Evolutionary conservation across 2,888 invertebrate genomes (phyloP), one percentile per base, ranked within the genome.

Genomic region (Macrosiphum euphorbiae): DNA sequence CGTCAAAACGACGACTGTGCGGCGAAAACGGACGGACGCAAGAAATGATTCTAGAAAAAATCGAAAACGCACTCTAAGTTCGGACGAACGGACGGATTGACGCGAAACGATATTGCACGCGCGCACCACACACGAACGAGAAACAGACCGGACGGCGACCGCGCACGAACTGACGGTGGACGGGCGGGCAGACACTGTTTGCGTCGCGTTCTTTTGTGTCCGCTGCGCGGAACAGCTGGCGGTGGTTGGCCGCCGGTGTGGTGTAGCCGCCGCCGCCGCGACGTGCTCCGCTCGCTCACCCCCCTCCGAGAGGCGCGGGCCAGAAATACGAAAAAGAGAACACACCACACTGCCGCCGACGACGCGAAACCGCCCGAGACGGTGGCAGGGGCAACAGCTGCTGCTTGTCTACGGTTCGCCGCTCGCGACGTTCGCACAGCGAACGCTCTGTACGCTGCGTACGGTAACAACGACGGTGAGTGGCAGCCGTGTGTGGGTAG

Each of bases 171-270:
- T 61, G 67, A 50, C 50, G 88, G 26, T 41, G 47, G 84, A 58
- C 89, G 89, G 55, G 41, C 93, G 78, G 50, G 55, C 52, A 86
- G 47, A 61, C 92, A 67, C 88, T 87, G 86, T 87, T 92, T 86
- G 58, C 91, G 86, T 86, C 47, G 87, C 67, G 88, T 92, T 88
- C 88, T 92, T 92, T 67, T 92, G 92, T 88, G 88, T 92, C 67
- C 92, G 67, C 88, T 41, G 88, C 85, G 52, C 85, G 52, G 84
- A 91, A 85, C 91, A 91, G 91, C 91, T 91, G 91, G 90, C 50
- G 78, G 78, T 52, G 67, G 67, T 52, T 35, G 47, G 92, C 87
- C 58, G 67, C n/a, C 67, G 67, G 67, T 67, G 67, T n/a, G 87
- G 67, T 55, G 88, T 88, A 35, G 50, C 47, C 35, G 50, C 47